A percentile compares a stretch with the other conserved stretches of the same genome.
Evolutionary conservation across 2,113 vertebrate species (phyloP).

Genomic region (Rostratula benghalensis): DNA sequence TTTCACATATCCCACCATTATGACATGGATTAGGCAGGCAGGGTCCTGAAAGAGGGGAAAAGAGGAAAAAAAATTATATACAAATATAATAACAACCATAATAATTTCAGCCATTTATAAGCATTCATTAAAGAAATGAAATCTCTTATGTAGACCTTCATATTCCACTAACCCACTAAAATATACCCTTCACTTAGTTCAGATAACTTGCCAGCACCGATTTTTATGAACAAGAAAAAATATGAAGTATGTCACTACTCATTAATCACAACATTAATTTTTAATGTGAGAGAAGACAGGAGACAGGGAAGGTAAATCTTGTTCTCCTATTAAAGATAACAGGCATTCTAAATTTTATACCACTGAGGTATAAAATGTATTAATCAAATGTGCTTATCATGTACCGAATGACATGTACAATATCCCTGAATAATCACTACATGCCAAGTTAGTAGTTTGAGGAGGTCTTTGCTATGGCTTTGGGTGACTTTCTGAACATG

Average conservation of each 20-base stretch:
- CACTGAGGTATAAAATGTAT: slow-evolving; percentile 1
- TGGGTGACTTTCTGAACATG: neutral
- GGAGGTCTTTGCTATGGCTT: neutral
- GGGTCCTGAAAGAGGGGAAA: slow-evolving; percentile 78
- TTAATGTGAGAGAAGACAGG: slow-evolving; percentile 49
- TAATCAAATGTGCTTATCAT: slow-evolving; percentile 36
- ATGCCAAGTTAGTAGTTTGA: neutral
- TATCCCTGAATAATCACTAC: neutral
- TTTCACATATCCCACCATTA: slow-evolving; percentile 94
- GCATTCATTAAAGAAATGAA: neutral
- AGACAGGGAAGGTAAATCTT: slow-evolving; percentile 39
- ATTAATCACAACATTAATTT: slow-evolving; percentile 58
- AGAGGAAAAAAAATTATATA: neutral
- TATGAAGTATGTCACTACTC: slow-evolving; percentile 21
- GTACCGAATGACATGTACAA: neutral
- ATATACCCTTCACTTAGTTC: neutral
- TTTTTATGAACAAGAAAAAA: slow-evolving; percentile 45
- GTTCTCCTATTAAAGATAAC: slow-evolving; percentile 53
- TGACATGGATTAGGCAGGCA: slow-evolving; percentile 97
- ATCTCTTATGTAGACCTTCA: neutral
- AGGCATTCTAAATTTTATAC: slow-evolving; percentile 18
- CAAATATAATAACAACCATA: neutral
- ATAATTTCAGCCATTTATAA: neutral
- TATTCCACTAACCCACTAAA: neutral
- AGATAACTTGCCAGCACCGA: neutral